phyloP scores from a whole-genome alignment of 2,113 vertebrate species.

The Microtus richardsoni region DNA sequence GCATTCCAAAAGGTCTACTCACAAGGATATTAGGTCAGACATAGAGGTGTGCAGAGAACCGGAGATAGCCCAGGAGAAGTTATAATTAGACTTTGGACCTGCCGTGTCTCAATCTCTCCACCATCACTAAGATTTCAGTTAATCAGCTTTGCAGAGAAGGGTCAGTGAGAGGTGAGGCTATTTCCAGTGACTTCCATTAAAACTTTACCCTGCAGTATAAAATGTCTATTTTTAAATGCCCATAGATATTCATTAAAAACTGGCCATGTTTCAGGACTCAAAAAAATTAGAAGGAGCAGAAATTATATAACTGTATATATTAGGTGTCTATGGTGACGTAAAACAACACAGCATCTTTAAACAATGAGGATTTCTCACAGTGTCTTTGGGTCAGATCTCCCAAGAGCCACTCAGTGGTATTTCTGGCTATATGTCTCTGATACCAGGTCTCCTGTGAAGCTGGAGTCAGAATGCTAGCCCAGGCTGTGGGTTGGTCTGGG shows the following conservation, averaged over 20 bases:
- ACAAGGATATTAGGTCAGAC: not conserved
- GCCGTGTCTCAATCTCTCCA: not conserved
- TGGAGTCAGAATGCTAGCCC: not conserved
- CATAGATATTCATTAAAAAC: not conserved
- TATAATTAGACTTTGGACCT: not conserved
- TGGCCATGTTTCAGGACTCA: not conserved
- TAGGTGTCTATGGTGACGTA: not conserved
- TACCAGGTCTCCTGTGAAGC: not conserved
- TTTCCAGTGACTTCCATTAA: not conserved
- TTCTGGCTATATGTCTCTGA: not conserved
- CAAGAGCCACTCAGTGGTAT: not conserved
- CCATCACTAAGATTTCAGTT: not conserved
- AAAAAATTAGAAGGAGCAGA: not conserved
- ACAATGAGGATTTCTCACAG: not conserved
- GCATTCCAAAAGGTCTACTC: not conserved
- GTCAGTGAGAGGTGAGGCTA: not conserved
- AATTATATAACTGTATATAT: not conserved
- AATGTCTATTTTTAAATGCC: not conserved
- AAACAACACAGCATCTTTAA: not conserved
- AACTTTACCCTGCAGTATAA: not conserved
- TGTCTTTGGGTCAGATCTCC: not conserved
- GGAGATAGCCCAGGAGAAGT: not conserved
- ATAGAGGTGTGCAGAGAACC: not conserved
- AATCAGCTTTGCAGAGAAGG: not conserved
- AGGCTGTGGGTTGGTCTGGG: not conserved